A percentile compares a stretch with the other conserved stretches of the same genome.
These are phyloP conservation scores for Rhogogaster chlorosoma DNA, from an alignment of 2,888 invertebrate genomes.

Conservation along the genomic window DNA sequence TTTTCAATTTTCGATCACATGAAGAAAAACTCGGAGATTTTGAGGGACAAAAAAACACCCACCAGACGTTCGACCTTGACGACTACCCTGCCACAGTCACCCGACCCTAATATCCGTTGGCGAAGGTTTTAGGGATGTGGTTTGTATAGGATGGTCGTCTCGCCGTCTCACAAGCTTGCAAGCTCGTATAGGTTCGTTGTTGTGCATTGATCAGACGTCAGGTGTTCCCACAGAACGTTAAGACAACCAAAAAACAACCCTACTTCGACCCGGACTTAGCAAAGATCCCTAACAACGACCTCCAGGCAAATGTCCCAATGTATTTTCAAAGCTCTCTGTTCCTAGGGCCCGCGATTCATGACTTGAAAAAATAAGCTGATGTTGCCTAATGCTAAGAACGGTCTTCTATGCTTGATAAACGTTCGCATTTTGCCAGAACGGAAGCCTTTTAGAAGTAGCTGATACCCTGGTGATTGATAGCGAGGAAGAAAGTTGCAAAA, in stretches of 20 bases:
- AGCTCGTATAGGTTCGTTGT: not conserved
- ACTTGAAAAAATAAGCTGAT: not conserved
- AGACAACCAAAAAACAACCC: not conserved
- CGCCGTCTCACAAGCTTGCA: slow-evolving; percentile 8
- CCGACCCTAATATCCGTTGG: slow-evolving; percentile 29
- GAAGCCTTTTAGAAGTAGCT: not conserved
- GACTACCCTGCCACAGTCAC: not conserved
- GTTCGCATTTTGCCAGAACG: slow-evolving; percentile 8
- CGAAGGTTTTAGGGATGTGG: not conserved
- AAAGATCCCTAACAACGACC: not conserved
- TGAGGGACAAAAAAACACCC: not conserved
- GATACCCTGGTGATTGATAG: not conserved
- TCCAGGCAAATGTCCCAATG: not conserved
- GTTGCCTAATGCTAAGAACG: slow-evolving; percentile 14
- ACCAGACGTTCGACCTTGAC: slow-evolving; percentile 36
- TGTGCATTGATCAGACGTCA: slow-evolving; percentile 38
- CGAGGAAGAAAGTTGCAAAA: not conserved
- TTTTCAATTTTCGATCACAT: not conserved
- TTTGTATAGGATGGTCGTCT: not conserved
- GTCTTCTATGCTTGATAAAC: not conserved
- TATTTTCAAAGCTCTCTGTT: not conserved
- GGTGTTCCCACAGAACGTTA: slow-evolving; percentile 6
- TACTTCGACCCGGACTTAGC: not conserved
- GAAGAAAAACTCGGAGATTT: not conserved
- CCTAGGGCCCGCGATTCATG: not conserved